Base-by-base conservation (phyloP, 1,140 invertebrate genomes). In the Achroia grisella region DNA sequence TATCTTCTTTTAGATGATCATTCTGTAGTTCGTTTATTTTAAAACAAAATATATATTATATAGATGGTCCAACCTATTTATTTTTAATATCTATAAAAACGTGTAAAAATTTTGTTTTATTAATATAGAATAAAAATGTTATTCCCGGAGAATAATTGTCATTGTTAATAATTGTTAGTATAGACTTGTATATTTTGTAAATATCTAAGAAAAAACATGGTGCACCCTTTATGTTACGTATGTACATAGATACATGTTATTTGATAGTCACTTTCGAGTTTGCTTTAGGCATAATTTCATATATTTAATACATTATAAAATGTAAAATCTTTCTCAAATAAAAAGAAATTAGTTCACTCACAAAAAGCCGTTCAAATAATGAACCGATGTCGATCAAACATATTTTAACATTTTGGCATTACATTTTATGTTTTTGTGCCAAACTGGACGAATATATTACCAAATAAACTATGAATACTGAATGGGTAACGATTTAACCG, bases 91-190 rank as follows among this genome's bases (percentile, higher is more conserved):
- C 35, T 48, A 51, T 52, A 36, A 42, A 31, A 13, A 27, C 27
- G 23, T 33, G 32, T 54, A 41, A 48, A 44, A 52, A 35, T 10
- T 37, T 48, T 44, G 30, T 48, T 54, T 48, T 44, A 29, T 41
- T 15, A 41, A 46, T 37, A 17, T 23, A 23, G 32, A 32, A 8
- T 12, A 44, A 32, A 48, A 46, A 54, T 45, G 29, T 52, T 32
- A 17, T 37, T 37, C 35, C 2, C 31, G 10, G 35, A 50, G 23
- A 6, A 48, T 51, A 49, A 64, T 23, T 46, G 52, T 56, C 47
- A 69, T 69, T 83, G 72, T 80, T 82, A 71, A 77, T 77, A 76
- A 39, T 76, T 72, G 66, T 75, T 80, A 74, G 71, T 47, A 46
- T 43, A 52, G 56, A 54, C 44, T 63, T 83, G 79, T 83, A 83